A percentile compares a stretch with the other conserved stretches of the same genome.
Evolutionary conservation across 2,113 vertebrate genomes (phyloP).

Genomic region (Ahaetulla prasina): DNA sequence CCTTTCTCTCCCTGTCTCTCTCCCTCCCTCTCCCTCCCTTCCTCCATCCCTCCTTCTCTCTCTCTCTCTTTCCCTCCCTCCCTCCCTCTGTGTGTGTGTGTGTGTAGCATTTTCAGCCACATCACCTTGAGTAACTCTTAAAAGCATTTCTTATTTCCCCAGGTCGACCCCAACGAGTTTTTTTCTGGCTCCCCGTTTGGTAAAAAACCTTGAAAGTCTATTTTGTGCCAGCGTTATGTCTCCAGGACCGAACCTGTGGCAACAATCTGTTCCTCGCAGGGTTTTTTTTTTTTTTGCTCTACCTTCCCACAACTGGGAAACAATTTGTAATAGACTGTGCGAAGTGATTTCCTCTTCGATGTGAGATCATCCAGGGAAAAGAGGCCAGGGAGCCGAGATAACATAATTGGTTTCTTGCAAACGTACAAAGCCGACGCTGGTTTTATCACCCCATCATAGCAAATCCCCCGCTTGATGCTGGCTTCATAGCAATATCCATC

Average conservation of each 20-base stretch:
- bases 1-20: no score
- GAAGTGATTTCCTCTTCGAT: neutral
- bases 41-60: no score
- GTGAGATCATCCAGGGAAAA: neutral
- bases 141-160: neutral
- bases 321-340: neutral
- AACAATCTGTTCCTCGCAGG: neutral
- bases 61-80: no score
- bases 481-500: neutral
- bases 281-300: neutral
- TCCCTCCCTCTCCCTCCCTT: no score
- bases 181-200: neutral
- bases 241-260: neutral
- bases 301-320: neutral
- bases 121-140: neutral
- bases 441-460: neutral
- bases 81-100: no score
- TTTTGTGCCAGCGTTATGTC: neutral
- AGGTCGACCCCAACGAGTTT: neutral
- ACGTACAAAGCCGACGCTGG: neutral
- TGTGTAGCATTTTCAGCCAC: neutral
- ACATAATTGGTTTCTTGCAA: slow-evolving; percentile 9
- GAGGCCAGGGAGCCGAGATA: neutral
- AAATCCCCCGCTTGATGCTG: neutral
- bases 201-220: neutral